Conservation (phyloP, 2,888 invertebrate genomes). For the Acleris cristana region DNA sequence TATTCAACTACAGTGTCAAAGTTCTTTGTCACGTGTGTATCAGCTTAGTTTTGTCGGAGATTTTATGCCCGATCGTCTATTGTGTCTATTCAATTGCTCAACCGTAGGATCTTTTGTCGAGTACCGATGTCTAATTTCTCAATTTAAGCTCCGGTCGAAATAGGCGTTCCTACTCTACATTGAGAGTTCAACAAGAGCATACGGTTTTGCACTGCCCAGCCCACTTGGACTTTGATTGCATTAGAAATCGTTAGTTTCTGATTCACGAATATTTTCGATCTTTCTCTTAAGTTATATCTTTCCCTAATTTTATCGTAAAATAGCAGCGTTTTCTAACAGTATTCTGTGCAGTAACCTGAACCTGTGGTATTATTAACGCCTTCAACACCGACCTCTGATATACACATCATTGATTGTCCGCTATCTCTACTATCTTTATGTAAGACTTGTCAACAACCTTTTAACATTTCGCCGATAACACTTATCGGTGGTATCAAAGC, state of each 20-base stretch:
- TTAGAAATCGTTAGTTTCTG: constrained; percentile 4
- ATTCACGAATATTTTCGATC: neutral
- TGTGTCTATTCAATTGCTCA: constrained; percentile 22
- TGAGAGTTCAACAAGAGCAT: constrained; percentile 3
- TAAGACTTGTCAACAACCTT: constrained; percentile 66
- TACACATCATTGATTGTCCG: constrained; percentile 46
- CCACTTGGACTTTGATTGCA: constrained; percentile 6
- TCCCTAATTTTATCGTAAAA: neutral
- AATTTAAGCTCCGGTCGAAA: constrained; percentile 7
- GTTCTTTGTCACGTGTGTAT: constrained; percentile 1
- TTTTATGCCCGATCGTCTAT: constrained; percentile 14
- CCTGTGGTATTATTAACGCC: neutral
- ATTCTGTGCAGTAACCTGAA: neutral
- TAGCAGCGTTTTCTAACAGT: neutral
- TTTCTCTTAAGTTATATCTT: neutral
- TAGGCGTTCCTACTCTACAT: neutral
- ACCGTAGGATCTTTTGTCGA: constrained; percentile 4
- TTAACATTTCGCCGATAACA: constrained; percentile 65
- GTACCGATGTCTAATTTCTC: constrained; percentile 17
- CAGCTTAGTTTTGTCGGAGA: constrained; percentile 4
- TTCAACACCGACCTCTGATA: constrained; percentile 14
- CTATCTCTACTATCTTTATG: constrained; percentile 55
- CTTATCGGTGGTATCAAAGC: constrained; percentile 48
- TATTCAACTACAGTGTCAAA: neutral
- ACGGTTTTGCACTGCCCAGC: constrained; percentile 3